Evolutionary conservation across 2,888 invertebrate genomes (phyloP).

Genomic region (Agonopterix heracliana): DNA sequence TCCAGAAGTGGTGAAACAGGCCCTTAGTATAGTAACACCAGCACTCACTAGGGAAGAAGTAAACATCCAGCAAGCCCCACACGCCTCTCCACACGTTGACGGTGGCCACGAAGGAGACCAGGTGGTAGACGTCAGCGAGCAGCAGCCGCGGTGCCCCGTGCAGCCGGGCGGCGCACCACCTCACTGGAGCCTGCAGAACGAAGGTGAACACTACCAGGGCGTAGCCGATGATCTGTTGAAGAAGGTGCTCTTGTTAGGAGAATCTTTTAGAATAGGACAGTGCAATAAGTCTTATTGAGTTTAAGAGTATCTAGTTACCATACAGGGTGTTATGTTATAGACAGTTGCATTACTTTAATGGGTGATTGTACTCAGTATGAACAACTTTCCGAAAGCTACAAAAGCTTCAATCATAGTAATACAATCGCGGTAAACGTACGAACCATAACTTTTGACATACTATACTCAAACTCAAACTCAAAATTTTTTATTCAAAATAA

Average conservation of each 20-base stretch:
- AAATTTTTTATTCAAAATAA: too few species aligned
- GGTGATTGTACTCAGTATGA: too few species aligned
- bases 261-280: neutral
- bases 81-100: conserved; percentile 93
- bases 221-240: conserved; percentile 83
- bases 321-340: too few species aligned
- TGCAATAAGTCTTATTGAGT: neutral
- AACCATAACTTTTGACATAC: too few species aligned
- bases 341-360: too few species aligned
- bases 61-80: conserved; percentile 87
- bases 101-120: conserved; percentile 86
- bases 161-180: conserved; percentile 81
- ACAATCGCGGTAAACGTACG: too few species aligned
- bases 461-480: too few species aligned
- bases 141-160: conserved; percentile 81
- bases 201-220: conserved; percentile 83
- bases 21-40: too few species aligned
- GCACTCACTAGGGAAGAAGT: conserved; percentile 84
- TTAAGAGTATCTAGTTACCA: too few species aligned
- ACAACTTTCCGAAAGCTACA: too few species aligned
- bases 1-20: too few species aligned
- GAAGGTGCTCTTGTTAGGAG: neutral
- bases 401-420: too few species aligned
- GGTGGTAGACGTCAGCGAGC: conserved; percentile 85
- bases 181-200: conserved; percentile 83